phyloP scores from a whole-genome alignment of 1,140 invertebrate species.

The Venturia canescens region DNA sequence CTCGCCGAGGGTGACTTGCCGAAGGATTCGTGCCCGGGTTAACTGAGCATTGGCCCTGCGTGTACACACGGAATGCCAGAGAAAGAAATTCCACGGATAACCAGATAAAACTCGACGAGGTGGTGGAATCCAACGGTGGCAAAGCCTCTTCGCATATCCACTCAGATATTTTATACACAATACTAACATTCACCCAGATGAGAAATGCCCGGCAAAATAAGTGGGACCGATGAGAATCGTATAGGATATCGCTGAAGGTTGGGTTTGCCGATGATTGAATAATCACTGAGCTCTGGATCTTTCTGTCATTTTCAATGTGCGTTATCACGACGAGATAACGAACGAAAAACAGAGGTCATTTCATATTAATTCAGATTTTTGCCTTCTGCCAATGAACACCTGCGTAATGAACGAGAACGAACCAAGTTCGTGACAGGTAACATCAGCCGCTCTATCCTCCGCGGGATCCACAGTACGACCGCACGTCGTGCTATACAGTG shows the following conservation, averaged over 20 bases:
- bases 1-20: background rate
- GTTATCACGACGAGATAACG: too few species aligned
- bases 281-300: background rate
- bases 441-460: background rate
- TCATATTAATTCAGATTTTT: background rate
- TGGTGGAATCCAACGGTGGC: conserved; percentile 43
- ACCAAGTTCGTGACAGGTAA: background rate
- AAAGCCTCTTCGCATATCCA: conserved; percentile 1
- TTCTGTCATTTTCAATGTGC: too few species aligned
- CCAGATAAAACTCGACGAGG: conserved; percentile 44
- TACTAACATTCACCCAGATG: background rate
- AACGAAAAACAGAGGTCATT: too few species aligned
- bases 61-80: conserved; percentile 32
- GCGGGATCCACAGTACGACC: conserved; percentile 13
- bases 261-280: background rate
- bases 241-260: background rate
- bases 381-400: background rate
- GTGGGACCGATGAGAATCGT: too few species aligned
- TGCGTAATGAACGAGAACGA: background rate
- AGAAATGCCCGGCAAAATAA: background rate
- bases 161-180: background rate
- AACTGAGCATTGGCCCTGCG: conserved; percentile 44
- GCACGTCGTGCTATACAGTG: conserved; percentile 13
- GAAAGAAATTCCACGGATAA: conserved; percentile 45
- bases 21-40: conserved; percentile 40